Conservation (phyloP, 2,888 invertebrate species). For the Parthenolecanium corni region DNA sequence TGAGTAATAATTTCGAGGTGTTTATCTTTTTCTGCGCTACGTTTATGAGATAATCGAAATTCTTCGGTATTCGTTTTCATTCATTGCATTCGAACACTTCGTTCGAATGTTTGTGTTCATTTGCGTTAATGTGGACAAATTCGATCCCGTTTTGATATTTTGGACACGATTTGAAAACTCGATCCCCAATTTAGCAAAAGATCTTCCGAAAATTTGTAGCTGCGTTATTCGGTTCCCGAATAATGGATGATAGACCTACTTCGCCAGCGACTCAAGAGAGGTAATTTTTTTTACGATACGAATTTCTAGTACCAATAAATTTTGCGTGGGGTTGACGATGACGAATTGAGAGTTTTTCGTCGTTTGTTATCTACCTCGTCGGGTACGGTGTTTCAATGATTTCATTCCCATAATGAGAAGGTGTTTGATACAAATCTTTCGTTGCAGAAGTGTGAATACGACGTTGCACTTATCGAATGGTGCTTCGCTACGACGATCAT, state of each 20-base stretch:
- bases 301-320: not conserved
- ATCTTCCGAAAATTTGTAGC: no score
- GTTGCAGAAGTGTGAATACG: conserved; percentile 24
- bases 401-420: no score
- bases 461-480: conserved; percentile 27
- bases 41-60: not conserved
- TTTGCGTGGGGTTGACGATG: not conserved
- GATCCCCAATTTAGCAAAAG: no score
- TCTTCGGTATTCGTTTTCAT: not conserved
- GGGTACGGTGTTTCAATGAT: no score
- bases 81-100: no score
- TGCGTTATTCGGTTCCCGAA: not conserved
- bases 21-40: not conserved
- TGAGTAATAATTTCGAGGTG: not conserved
- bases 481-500: conserved; percentile 22
- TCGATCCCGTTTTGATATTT: no score
- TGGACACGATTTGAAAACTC: no score
- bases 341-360: not conserved
- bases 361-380: no score
- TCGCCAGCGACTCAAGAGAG: conserved; percentile 23
- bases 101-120: no score
- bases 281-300: conserved; percentile 7
- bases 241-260: conserved; percentile 28
- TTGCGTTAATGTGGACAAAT: no score
- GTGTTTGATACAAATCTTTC: no score